Evolutionary conservation across 30 jellyfish, hydroid and myxozoan species (phyloP), one percentile per base, ranked within the genome.

Genomic region (Aurelia sp.): DNA sequence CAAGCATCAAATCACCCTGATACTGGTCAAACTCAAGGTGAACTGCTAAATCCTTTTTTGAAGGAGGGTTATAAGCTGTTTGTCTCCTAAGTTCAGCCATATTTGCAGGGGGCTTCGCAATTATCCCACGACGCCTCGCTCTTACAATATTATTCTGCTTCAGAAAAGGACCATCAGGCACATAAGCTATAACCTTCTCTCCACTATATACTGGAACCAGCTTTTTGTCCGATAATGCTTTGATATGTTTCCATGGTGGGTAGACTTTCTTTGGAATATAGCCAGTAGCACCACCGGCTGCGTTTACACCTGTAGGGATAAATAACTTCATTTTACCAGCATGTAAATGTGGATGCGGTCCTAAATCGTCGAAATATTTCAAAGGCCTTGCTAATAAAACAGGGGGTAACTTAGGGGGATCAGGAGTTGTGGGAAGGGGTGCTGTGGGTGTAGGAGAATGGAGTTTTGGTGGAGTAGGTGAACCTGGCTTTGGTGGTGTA

Each of bases 311-410:
- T 55, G 86, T 70, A 15, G 99, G 99, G 20, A 94, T 81, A 60
- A 94, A 59, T 53, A 94, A 35, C 52, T 86, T 95, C 60, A 96
- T 91, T 65, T 85, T 84, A 53, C 99, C 99, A 22, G 99, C 99
- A 74, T 94, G 93, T 47, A 94, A 67, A 40, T 94, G 97, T n/a
- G 97, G 97, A 27, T 66, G 73, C n/a, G 63, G 61, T 17, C 78
- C 83, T 18, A 71, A 85, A 69, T 76, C 87, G 35, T 84, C 95
- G 33, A 24, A 77, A 85, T 94, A 94, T 53, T 81, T 85, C 78
- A 94, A 75, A 17, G 99, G 99, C 65, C 99, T 73, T 20, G 97
- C 99, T 57, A 94, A 59, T 40, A 92, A 81, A 24, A 91, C 41
- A 47, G 91, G 88, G 18, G 92, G 90, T 20, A 91, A 67, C 13